These are phyloP conservation scores for Sweltsa coloradensis DNA, from an alignment of 1,140 invertebrate species.

Conservation along the genomic window DNA sequence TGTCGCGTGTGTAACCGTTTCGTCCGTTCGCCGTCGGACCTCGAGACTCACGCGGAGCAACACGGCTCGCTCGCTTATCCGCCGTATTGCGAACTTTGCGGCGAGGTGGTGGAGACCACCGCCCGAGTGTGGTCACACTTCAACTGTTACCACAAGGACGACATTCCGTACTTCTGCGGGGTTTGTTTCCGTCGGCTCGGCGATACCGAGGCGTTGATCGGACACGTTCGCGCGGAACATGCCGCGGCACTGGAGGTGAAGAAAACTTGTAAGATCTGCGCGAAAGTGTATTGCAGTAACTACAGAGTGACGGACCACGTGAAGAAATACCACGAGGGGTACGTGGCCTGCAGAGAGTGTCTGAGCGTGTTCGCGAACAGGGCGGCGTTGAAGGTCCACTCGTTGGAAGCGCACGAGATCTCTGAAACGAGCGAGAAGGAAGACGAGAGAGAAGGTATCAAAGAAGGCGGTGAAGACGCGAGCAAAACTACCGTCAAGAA, in stretches of 20 bases:
- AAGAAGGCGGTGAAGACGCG: background rate
- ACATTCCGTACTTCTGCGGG: constrained; percentile 35
- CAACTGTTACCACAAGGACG: constrained; percentile 25
- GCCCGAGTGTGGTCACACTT: constrained; percentile 47
- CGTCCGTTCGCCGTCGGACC: constrained; percentile 39
- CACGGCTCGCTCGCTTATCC: constrained; percentile 31
- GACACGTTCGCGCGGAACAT: constrained; percentile 40
- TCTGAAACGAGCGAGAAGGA: constrained; percentile 7
- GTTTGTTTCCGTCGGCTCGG: constrained; percentile 43
- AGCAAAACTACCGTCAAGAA: background rate
- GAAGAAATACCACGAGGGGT: constrained; percentile 45
- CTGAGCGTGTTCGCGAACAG: constrained; percentile 40
- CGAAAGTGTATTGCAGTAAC: constrained; percentile 43
- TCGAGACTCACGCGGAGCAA: constrained; percentile 35
- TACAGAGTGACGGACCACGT: constrained; percentile 48
- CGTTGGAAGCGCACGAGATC: constrained; percentile 9
- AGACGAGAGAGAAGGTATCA: constrained; percentile 9
- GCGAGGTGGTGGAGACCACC: constrained; percentile 42
- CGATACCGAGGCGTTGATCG: constrained; percentile 39
- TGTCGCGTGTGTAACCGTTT: constrained; percentile 36
- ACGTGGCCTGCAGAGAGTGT: constrained; percentile 43
- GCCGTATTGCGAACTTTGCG: constrained; percentile 40
- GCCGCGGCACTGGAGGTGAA: constrained; percentile 33
- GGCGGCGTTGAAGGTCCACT: constrained; percentile 34
- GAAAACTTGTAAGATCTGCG: constrained; percentile 45